Base-by-base conservation (phyloP, 2,888 invertebrate species). In the Carterocephalus palaemon region DNA sequence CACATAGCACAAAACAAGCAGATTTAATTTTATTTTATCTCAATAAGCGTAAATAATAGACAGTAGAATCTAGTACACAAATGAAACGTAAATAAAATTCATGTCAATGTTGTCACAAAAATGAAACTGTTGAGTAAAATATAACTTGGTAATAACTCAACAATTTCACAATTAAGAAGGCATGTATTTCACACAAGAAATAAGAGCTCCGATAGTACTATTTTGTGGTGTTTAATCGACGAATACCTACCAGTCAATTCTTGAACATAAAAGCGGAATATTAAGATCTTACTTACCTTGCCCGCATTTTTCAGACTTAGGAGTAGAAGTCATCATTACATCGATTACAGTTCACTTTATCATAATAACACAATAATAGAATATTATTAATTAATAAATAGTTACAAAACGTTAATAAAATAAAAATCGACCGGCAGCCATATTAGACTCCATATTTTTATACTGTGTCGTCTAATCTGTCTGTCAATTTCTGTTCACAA, bases 221-320 rank as follows among this genome's bases (percentile, higher is more conserved):
- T n/a, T n/a, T n/a, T n/a, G n/a, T n/a, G n/a, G n/a, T n/a, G n/a
- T n/a, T 23, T 12, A 19, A 16, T 16, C 33, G 26, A 12, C 40
- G 24, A 48, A 46, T n/a, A n/a, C n/a, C n/a, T 31, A 45, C 29
- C 29, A 29, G 31, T 39, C 46, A 51, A 52, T 51, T 38, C 45
- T 32, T 29, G 22, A 41, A 34, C 17, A 23, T n/a, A 38, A 6
- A 7, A 38, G 36, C 47, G 48, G 50, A 64, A 59, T 57, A 64
- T 63, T 67, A 48, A 19, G 16, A 63, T 60, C 55, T 66, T 63
- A 58, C 83, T 79, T 75, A 86, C 85, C 85, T 70, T 78, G 83
- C 62, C 78, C 81, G 60, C 74, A 82, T 84, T 80, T 85, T 52
- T 85, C 86, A 70, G 84, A 75, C 78, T 85, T 85, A 58, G 85